Base-by-base conservation (phyloP, 1,140 invertebrate species). In the Drosophila sp. region DNA sequence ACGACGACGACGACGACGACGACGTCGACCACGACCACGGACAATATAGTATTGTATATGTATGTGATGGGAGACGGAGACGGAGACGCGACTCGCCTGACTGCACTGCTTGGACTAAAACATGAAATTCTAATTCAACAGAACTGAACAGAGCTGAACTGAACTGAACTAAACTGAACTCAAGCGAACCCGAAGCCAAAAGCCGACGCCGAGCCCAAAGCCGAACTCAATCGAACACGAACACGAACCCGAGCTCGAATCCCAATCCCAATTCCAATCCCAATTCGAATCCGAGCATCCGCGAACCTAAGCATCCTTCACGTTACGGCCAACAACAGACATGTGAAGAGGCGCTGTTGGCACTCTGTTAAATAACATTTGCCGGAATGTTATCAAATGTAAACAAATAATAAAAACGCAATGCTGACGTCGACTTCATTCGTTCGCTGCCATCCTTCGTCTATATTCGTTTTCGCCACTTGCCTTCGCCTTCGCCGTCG, bases 321-420 rank as follows among this genome's bases (percentile, higher is more conserved):
- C 27, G 45, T 25, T 58, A 43, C 64, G 57, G 62, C 8, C 36
- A 9, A 14, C 63, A 64, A 82, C 79, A 80, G 75, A 0, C n/a
- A 21, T 11, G 2, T 8, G 11, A 21, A 40, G 21, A 27, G 45
- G 45, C 40, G 13, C 74, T 77, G 63, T 76, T 69, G 2, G 2
- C 38, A 11, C 64, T 41, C 72, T 76, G 59, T 64, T 70, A 72
- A 25, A 36, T 58, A 43, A 72, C 62, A 72, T 18, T 41, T 66
- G 65, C 72, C 65, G 76, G 57, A 84, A 65, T 82, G 80, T 82
- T 76, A 66, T 38, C 51, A 62, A 76, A 79, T 63, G 80, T 84
- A 82, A 82, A 83, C 80, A 82, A 84, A 72, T 65, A 84, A 72
- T 65, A 50, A 64, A 50, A 66, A 58, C 62, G 69, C 65, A 66